These are phyloP conservation scores for Apis mellifera DNA, from an alignment of 1,140 invertebrate species.

Conservation along the genomic window Amel_HAv3.1 CM009934.2:11881501-11882000, in stretches of 20 bases:
- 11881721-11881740: slow-evolving; percentile 26
- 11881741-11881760: slow-evolving; percentile 11
- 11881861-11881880: background rate
- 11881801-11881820: slow-evolving; percentile 5
- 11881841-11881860: background rate
- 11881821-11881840: background rate
- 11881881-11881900: no score
- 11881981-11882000: background rate
- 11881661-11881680: slow-evolving; percentile 62
- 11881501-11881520: slow-evolving; percentile 1
- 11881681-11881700: slow-evolving; percentile 62
- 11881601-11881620: slow-evolving; percentile 65
- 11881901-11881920: no score
- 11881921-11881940: slow-evolving; percentile 8
- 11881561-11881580: slow-evolving; percentile 29
- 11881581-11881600: slow-evolving; percentile 59
- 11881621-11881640: slow-evolving; percentile 69
- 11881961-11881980: slow-evolving; percentile 1
- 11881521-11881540: background rate
- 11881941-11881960: no score
- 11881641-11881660: slow-evolving; percentile 67
- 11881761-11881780: slow-evolving; percentile 23
- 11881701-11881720: slow-evolving; percentile 41
- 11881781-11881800: slow-evolving; percentile 17
- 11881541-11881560: background rate